Base-by-base conservation (phyloP, 2,797 vertebrate genomes). In the Neomorphus geoffroyi region DNA sequence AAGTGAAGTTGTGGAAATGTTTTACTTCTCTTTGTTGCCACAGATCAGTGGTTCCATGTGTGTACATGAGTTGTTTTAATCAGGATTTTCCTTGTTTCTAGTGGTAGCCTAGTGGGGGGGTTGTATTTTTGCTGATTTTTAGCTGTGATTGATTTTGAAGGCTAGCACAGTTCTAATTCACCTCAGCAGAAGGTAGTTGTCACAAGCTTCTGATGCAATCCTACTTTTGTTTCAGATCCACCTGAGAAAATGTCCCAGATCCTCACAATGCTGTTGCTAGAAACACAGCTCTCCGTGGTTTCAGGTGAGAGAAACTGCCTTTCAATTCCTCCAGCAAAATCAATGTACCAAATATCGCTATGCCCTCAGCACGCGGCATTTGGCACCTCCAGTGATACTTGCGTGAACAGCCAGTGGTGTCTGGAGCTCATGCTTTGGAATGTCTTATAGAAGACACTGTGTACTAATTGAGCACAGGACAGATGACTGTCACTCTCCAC, bases 171-270 rank as follows among this genome's bases (percentile, higher is more conserved):
- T 45, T 81, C 13, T 33, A 18, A 75, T 33, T 22, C 39, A 21
- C 18, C n/a, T 81, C 78, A 83, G 45, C 51, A 80, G 41, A 66
- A 91, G 30, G 21, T 8, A 64, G 15, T 4, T 84, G 14, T 56
- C 43, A 14, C n/a, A 92, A 64, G 28, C 77, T 67, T 67, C 64
- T 51, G 37, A 74, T 57, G 48, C 48, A 78, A 78, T 48, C 24
- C 45, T 78, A 13, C 18, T 79, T 94, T 37, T 91, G 9, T 96
- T 97, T 96, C 95, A 98, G 97, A 92, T 88, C 51, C 26, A 35
- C 26, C 46, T 54, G 75, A 86, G 61, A 96, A 92, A 91, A 97
- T 98, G 97, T 82, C 93, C 61, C 54, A 86, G 58, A 67, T 95
- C 21, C 64, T 96, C n/a, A 72, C 72, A 41, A 19, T 84, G 39